phyloP scores from a whole-genome alignment of 1,140 invertebrate species.

The Capitella teleta region DNA sequence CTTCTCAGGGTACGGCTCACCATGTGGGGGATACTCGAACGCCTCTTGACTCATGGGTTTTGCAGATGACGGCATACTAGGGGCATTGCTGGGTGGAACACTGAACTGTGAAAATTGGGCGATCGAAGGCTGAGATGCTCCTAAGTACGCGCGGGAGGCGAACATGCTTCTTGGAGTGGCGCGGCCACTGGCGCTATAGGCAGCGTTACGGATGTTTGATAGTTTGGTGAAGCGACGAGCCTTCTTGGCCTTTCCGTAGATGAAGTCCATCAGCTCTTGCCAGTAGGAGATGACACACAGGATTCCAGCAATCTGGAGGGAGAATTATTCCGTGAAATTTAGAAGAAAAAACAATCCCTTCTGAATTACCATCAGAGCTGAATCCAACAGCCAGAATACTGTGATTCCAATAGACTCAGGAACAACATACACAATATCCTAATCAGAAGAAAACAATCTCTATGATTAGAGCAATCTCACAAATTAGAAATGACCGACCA shows the following conservation, averaged over 20 bases:
- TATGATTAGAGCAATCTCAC: background rate
- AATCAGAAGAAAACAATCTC: background rate
- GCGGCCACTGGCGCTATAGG: slow-evolving; percentile 4
- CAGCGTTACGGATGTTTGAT: slow-evolving; percentile 8
- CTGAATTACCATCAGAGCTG: slow-evolving; percentile 7
- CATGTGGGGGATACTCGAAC: too few relatives aligned
- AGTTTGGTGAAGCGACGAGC: slow-evolving; percentile 9
- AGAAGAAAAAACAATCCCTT: background rate
- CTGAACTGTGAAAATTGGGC: too few relatives aligned
- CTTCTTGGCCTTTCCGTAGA: slow-evolving; percentile 9
- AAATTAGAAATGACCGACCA: background rate
- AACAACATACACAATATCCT: slow-evolving; percentile 11
- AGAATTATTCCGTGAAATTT: background rate
- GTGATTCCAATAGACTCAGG: slow-evolving; percentile 8
- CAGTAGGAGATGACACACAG: slow-evolving; percentile 13
- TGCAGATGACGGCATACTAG: too few relatives aligned
- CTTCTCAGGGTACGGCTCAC: too few relatives aligned
- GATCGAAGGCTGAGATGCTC: too few relatives aligned
- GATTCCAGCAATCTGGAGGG: slow-evolving; percentile 5
- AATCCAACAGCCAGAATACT: slow-evolving; percentile 10
- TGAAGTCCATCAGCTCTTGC: slow-evolving; percentile 10
- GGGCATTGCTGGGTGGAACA: too few relatives aligned
- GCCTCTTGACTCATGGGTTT: too few relatives aligned
- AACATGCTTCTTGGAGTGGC: too few relatives aligned
- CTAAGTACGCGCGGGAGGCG: too few relatives aligned